Evolutionary conservation across 1,140 invertebrate genomes (phyloP).

Genomic region (Apis laboriosa): DNA sequence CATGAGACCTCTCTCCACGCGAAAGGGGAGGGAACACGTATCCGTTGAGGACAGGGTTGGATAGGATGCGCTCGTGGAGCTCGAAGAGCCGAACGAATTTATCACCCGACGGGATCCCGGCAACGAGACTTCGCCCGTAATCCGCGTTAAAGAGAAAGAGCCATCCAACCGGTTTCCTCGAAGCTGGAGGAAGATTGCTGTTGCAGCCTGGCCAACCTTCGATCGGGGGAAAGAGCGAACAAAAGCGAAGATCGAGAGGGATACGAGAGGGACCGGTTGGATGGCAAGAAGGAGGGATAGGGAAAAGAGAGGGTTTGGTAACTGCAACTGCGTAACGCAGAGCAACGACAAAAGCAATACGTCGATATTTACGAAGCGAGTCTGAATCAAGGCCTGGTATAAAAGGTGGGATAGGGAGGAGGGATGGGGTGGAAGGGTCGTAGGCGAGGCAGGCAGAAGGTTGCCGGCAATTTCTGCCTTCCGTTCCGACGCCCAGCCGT

Average conservation of each 20-base stretch:
- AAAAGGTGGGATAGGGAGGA: neutral
- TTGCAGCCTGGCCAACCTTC: neutral
- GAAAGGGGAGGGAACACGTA: constrained; percentile 22
- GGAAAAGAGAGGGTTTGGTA: neutral
- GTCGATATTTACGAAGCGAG: constrained; percentile 59
- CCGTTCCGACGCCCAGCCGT: constrained; percentile 33
- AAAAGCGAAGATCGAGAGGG: neutral
- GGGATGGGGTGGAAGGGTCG: neutral
- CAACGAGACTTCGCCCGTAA: constrained; percentile 59
- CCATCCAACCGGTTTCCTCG: constrained; percentile 14
- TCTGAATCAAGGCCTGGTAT: neutral
- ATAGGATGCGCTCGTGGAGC: constrained; percentile 40
- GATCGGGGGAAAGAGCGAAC: neutral
- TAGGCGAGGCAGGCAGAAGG: neutral
- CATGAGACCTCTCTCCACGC: constrained; percentile 47
- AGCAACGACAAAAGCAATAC: constrained; percentile 53
- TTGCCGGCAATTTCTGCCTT: constrained; percentile 51
- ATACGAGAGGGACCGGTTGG: neutral
- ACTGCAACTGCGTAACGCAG: neutral
- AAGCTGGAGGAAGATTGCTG: neutral
- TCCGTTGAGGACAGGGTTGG: constrained; percentile 13
- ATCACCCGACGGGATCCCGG: constrained; percentile 59
- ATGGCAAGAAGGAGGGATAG: no score
- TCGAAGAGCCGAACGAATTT: constrained; percentile 55
- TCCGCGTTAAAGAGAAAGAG: constrained; percentile 68